Evolutionary conservation across 1,140 invertebrate genomes (phyloP).

Genomic region (Frieseomelitta varia): DNA sequence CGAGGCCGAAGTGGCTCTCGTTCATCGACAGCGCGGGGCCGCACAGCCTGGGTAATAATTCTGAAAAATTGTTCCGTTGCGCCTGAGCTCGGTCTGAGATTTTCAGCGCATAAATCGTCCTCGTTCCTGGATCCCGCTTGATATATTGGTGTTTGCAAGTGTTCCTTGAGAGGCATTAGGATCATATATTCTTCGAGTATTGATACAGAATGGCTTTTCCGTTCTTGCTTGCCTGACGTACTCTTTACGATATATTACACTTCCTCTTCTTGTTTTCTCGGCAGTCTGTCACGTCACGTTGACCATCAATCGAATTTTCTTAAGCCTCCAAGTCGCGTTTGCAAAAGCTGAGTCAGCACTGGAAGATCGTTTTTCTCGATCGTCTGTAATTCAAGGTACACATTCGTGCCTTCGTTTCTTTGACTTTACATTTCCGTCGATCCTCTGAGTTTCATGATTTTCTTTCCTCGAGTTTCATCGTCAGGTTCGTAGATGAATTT

Average conservation of each 20-base stretch:
- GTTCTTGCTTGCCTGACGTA: not conserved
- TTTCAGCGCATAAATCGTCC: constrained; percentile 53
- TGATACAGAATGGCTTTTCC: constrained; percentile 29
- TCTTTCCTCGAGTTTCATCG: too few relatives aligned
- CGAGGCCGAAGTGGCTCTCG: constrained; percentile 42
- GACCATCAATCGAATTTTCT: not conserved
- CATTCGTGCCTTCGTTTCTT: not conserved
- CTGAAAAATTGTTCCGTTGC: constrained; percentile 56
- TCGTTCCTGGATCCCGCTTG: not conserved
- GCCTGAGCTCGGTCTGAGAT: constrained; percentile 26
- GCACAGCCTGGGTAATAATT: constrained; percentile 52
- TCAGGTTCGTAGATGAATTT: too few relatives aligned
- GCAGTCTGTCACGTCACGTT: not conserved
- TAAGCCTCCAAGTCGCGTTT: not conserved
- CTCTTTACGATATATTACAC: not conserved
- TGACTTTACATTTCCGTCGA: not conserved
- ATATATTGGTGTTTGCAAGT: constrained; percentile 42
- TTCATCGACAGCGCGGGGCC: constrained; percentile 24
- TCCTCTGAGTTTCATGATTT: not conserved
- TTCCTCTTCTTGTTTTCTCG: not conserved
- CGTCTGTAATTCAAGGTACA: not conserved
- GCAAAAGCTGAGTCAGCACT: not conserved
- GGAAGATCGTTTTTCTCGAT: not conserved
- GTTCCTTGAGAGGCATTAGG: constrained; percentile 32
- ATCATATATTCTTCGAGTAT: constrained; percentile 37